Conservation (phyloP, 1,140 invertebrate species). For the Drosophila jambulina region DNA sequence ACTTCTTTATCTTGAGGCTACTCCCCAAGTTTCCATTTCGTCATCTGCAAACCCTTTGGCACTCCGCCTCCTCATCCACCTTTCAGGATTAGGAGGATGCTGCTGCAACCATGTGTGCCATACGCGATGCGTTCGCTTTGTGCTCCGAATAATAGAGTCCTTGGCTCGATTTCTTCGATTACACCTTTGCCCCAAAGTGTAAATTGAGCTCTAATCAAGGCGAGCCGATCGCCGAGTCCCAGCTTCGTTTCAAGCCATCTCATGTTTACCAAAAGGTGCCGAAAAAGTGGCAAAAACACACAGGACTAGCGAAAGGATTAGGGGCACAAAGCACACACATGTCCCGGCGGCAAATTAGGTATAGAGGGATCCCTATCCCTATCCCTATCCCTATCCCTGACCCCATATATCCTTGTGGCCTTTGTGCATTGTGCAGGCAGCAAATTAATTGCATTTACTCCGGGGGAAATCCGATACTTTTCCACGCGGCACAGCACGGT, state of each 20-base stretch:
- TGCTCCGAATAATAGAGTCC: slow-evolving; percentile 55
- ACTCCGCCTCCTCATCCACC: background rate
- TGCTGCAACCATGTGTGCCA: slow-evolving; percentile 65
- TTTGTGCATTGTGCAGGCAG: slow-evolving; percentile 60
- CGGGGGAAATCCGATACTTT: slow-evolving; percentile 51
- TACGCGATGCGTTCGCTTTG: slow-evolving; percentile 40
- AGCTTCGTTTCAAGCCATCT: slow-evolving; percentile 51
- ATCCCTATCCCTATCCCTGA: slow-evolving; percentile 3
- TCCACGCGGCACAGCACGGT: slow-evolving; percentile 23
- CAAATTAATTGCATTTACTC: slow-evolving; percentile 71
- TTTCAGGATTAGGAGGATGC: slow-evolving; percentile 46
- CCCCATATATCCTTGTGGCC: slow-evolving; percentile 16
- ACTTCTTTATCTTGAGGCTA: slow-evolving; percentile 16
- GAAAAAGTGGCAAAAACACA: slow-evolving; percentile 58
- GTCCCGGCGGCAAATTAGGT: slow-evolving; percentile 63
- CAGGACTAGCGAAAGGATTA: slow-evolving; percentile 72
- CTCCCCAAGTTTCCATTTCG: slow-evolving; percentile 19
- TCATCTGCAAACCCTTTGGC: slow-evolving; percentile 36
- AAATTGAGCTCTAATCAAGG: slow-evolving; percentile 74
- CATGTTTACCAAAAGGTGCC: slow-evolving; percentile 83
- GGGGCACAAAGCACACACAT: slow-evolving; percentile 72
- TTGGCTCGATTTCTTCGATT: slow-evolving; percentile 53
- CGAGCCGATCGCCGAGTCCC: slow-evolving; percentile 52
- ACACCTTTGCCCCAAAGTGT: slow-evolving; percentile 55
- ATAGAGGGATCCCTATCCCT: slow-evolving; percentile 26